These are phyloP conservation scores for Steatornis caripensis DNA, from an alignment of 2,113 vertebrate species.

Conservation along the genomic window DNA sequence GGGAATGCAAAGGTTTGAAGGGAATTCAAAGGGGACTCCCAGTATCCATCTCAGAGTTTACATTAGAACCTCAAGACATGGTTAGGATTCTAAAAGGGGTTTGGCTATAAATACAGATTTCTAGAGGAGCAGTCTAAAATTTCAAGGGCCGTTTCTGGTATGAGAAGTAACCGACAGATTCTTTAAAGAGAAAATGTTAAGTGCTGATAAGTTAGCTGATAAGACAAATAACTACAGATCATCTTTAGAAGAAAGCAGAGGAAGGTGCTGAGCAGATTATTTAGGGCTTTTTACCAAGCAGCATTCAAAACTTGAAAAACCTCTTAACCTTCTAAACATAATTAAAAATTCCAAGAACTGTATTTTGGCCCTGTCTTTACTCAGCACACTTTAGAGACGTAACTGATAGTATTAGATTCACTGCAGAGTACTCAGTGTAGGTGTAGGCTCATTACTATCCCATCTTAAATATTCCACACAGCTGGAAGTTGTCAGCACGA, in stretches of 20 bases:
- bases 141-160: not conserved
- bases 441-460: not conserved
- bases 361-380: not conserved
- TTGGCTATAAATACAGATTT: not conserved
- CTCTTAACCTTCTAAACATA: not conserved
- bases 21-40: not conserved
- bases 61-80: not conserved
- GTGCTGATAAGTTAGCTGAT: not conserved
- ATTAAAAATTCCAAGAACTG: fast-evolving
- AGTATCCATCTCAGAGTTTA: not conserved
- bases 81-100: not conserved
- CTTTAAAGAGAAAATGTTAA: not conserved
- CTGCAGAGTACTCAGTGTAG: not conserved
- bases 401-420: not conserved
- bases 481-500: slow-evolving; percentile 23
- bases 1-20: not conserved
- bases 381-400: not conserved
- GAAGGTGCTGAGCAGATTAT: not conserved
- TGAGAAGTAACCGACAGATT: not conserved
- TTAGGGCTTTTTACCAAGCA: not conserved
- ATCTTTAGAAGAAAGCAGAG: not conserved
- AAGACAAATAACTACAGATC: not conserved
- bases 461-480: not conserved
- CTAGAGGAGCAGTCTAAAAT: not conserved
- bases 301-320: not conserved